phyloP scores from a whole-genome alignment of 2,113 vertebrate species.

The Campylomormyrus numenius region DNA sequence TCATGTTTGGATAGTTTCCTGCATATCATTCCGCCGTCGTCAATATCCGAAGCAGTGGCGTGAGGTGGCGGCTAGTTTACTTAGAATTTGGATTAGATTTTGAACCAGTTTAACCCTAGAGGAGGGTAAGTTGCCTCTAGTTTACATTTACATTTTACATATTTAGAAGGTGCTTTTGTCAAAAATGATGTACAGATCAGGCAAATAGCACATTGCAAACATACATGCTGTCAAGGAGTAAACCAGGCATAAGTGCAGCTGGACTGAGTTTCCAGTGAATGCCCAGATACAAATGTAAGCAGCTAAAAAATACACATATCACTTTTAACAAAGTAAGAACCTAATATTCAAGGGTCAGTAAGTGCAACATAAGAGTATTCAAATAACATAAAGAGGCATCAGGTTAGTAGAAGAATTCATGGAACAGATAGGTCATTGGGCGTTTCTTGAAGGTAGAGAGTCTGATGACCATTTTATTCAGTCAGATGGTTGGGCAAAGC shows the following conservation, averaged over 20 bases:
- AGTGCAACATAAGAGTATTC: neutral
- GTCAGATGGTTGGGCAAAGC: slow-evolving; percentile 12
- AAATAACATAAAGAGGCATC: neutral
- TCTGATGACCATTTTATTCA: slow-evolving; percentile 20
- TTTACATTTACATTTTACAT: neutral
- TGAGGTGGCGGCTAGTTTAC: slow-evolving; percentile 16
- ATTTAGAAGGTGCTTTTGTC: neutral
- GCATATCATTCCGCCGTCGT: slow-evolving; percentile 7
- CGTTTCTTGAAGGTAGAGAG: neutral
- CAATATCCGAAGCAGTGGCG: neutral
- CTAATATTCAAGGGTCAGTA: neutral
- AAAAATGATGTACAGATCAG: neutral
- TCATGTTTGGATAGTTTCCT: slow-evolving; percentile 25
- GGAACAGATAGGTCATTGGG: neutral
- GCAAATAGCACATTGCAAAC: neutral
- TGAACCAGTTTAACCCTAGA: slow-evolving; percentile 19
- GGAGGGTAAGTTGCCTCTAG: neutral
- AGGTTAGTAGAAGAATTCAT: neutral
- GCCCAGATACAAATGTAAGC: neutral
- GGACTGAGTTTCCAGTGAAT: neutral
- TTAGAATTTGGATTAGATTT: slow-evolving; percentile 12
- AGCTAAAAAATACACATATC: neutral
- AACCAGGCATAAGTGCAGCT: neutral
- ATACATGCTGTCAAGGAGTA: neutral
- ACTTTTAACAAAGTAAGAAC: neutral